Evolutionary conservation across 2,113 vertebrate species (phyloP).

Genomic region (Microcebus griseorufus): DNA sequence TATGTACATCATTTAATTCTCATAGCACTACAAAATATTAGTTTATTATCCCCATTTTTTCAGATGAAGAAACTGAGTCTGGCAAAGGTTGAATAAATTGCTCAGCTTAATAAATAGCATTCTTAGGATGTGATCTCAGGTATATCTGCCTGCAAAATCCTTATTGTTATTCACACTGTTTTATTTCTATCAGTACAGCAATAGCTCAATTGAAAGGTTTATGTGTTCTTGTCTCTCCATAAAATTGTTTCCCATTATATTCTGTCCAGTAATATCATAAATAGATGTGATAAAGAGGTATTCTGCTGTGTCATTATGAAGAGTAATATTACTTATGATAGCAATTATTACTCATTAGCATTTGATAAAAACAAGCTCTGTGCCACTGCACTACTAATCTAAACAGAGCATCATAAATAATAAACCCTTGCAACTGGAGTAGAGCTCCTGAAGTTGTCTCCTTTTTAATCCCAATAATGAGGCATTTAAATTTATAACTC

Average conservation of each 20-base stretch:
- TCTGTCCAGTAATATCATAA: neutral
- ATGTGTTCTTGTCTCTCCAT: neutral
- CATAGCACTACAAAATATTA: neutral
- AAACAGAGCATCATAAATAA: neutral
- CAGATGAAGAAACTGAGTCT: neutral
- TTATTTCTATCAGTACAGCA: neutral
- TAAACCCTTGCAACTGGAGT: neutral
- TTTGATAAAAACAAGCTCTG: constrained; percentile 30
- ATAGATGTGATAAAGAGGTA: constrained; percentile 17
- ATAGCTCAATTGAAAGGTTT: constrained; percentile 22
- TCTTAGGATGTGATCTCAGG: neutral
- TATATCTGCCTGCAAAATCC: neutral
- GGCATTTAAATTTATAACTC: neutral
- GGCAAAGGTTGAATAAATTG: neutral
- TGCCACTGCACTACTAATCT: neutral
- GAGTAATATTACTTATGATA: neutral
- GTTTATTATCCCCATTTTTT: neutral
- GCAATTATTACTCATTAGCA: constrained; percentile 56
- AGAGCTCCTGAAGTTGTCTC: neutral
- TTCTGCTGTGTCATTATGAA: neutral
- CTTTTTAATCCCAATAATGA: constrained; percentile 33
- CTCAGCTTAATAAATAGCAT: neutral
- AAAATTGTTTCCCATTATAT: constrained; percentile 12
- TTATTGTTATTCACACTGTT: neutral
- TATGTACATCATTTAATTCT: neutral